These are phyloP conservation scores for Mus spretus DNA, from an alignment of 2,797 vertebrate species.

Conservation along the genomic window DNA sequence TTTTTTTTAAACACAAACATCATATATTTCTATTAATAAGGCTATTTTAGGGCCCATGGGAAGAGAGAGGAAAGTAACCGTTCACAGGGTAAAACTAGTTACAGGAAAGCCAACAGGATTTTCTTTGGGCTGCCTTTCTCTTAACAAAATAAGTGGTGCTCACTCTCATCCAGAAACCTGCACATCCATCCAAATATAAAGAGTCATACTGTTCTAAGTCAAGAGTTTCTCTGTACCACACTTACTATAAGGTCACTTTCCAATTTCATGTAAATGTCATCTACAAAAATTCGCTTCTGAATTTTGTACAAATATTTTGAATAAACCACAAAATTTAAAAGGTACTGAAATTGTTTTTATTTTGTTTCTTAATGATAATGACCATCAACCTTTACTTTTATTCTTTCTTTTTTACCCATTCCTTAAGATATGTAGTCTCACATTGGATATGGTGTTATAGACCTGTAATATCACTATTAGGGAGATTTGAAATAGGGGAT, in stretches of 20 bases:
- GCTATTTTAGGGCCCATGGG: neutral
- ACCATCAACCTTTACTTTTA: neutral
- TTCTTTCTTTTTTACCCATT: neutral
- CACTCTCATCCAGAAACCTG: conserved; percentile 24
- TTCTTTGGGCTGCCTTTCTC: conserved; percentile 63
- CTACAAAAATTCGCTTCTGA: neutral
- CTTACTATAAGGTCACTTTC: neutral
- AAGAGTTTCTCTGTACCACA: conserved; percentile 9
- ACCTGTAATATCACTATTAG: neutral
- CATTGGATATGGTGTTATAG: neutral
- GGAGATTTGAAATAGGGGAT: neutral
- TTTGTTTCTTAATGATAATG: neutral
- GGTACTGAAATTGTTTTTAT: neutral
- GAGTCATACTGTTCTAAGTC: neutral
- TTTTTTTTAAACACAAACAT: conserved; percentile 83
- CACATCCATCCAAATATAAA: neutral
- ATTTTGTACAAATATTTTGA: conserved; percentile 53
- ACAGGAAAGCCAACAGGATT: conserved; percentile 69
- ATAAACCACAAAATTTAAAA: neutral
- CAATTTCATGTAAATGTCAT: neutral
- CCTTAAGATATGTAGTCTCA: neutral
- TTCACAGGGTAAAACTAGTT: conserved; percentile 64
- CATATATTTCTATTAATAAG: conserved; percentile 77
- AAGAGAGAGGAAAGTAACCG: conserved; percentile 12
- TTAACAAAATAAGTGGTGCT: conserved; percentile 70